Percentiles rank a stretch among this genome's conserved stretches.
phyloP scores from a whole-genome alignment of 2,113 vertebrate species.

The Connochaetes taurinus region DNA sequence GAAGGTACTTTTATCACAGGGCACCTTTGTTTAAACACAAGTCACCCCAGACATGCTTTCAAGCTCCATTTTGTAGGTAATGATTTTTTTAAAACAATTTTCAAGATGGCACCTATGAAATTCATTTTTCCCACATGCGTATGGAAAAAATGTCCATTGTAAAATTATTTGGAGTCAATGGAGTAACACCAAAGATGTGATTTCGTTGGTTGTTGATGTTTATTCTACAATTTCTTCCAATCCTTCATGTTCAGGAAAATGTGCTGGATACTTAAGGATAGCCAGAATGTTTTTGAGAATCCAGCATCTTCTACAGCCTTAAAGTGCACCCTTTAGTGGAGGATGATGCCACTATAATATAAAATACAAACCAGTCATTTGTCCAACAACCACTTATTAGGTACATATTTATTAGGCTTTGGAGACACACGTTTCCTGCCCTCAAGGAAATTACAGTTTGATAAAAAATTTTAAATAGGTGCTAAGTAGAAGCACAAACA shows the following conservation, averaged over 20 bases:
- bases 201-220: background rate
- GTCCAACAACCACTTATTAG: conserved; percentile 43
- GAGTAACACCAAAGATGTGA: background rate
- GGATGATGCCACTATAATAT: background rate
- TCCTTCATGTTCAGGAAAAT: background rate
- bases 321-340: background rate
- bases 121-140: background rate
- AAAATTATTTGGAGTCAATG: background rate
- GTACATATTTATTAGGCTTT: conserved; percentile 48
- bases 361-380: conserved; percentile 38
- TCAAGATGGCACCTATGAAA: background rate
- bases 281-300: background rate
- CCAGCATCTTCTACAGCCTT: background rate
- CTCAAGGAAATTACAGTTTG: conserved; percentile 57
- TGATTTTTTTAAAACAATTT: background rate
- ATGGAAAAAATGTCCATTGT: background rate
- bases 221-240: background rate
- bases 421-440: conserved; percentile 34
- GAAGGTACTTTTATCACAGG: background rate
- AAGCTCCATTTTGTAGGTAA: background rate
- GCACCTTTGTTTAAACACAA: background rate
- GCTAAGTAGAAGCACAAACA: conserved; percentile 55
- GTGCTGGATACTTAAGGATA: background rate
- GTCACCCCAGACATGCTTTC: background rate
- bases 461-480: conserved; percentile 61